Evolutionary conservation across 2,888 invertebrate species (phyloP).

Genomic region (Cheilosia scutellata): DNA sequence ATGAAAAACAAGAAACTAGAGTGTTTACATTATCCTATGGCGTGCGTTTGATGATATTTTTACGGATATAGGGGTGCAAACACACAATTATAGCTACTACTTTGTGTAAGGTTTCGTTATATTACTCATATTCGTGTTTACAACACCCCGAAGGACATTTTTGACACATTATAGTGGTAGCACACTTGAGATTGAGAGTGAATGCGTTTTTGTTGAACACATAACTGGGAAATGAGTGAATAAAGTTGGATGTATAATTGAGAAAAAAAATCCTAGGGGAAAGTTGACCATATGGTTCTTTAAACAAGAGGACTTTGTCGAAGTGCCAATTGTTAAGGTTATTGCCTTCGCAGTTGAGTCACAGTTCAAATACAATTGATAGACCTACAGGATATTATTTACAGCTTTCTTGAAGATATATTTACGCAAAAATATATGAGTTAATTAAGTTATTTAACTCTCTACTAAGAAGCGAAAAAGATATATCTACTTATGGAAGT

Average conservation of each 20-base stretch:
- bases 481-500: no score
- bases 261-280: no score
- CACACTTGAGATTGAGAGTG: neutral
- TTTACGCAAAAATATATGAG: no score
- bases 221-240: neutral
- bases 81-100: neutral
- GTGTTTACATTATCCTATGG: neutral
- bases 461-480: no score
- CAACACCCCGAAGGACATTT: conserved; percentile 1
- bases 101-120: neutral
- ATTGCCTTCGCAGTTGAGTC: no score
- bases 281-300: no score
- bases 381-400: no score
- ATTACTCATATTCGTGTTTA: neutral
- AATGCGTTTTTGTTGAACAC: neutral
- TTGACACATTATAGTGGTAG: neutral
- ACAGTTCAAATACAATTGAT: no score
- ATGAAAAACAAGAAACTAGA: neutral
- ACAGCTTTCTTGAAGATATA: no score
- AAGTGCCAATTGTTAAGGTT: no score
- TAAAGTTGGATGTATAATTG: neutral
- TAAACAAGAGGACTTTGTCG: no score
- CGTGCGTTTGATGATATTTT: neutral
- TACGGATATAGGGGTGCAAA: neutral
- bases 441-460: no score